Evolutionary conservation across 2,113 vertebrate species (phyloP), one percentile per base, ranked within the genome.

Genomic region (Hippocampus guttulatus): DNA sequence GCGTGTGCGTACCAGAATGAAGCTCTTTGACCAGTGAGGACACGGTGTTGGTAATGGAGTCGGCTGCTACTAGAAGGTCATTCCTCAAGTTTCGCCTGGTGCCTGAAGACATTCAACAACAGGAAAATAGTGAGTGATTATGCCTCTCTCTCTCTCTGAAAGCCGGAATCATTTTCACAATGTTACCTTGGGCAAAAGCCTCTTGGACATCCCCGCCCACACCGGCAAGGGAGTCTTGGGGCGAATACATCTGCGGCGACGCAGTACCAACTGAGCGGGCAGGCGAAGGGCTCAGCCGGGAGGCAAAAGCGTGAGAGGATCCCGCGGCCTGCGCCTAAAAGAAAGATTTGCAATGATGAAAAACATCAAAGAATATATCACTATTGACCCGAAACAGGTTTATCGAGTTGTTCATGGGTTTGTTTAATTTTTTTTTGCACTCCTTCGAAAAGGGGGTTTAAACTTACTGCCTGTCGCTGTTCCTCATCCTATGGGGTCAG

Each of bases 381-480:
- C 3, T 3, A 41, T 23, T 43, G 62, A 6, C 20, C 15, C 18
- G 14, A 62, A 62, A 62, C 16, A 40, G 9, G 20, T 16, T 41
- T 43, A 64, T 43, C 5, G 10, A 25, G 21, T 25, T 23, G 2
- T 43, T 30, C 33, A 18, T 14, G 8, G 1, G 1, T 30, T 8
- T 49, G 16, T 1, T 27, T 18, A 21, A 16, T 16, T 23, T 23
- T 51, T 51, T 51, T 51, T 20, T 20, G 1, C 8, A 40, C 1
- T 1, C 40, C 43, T 23, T 64, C 20, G 33, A 45, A 45, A 64
- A 45, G 11, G 21, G 40, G 63, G 11, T 21, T 64, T 23, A 64
- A 71, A 98, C 97, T 98, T 97, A 99, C 96, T 92, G 96, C 95
- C 94, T 98, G 97, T 74, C 95, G 97, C 82, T 97, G 96, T 67